A percentile compares a stretch with the other conserved stretches of the same genome.
phyloP scores from a whole-genome alignment of 1,140 invertebrate genomes.

The Zaprionus inermis region DNA sequence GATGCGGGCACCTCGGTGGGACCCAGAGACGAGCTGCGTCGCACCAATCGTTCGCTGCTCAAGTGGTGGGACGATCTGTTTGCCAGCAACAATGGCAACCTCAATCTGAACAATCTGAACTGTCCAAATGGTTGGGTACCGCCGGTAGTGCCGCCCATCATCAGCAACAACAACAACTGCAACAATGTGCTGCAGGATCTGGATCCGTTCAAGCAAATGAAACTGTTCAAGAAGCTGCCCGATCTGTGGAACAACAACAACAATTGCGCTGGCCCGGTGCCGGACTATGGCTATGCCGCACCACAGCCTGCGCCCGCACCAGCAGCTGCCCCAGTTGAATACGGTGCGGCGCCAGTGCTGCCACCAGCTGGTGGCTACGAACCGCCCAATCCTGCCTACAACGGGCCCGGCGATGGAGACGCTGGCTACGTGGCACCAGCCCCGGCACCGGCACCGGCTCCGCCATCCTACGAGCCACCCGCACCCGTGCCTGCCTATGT shows the following conservation, averaged over 20 bases:
- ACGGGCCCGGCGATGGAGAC: slow-evolving; percentile 65
- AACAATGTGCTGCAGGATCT: slow-evolving; percentile 53
- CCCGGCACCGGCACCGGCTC: not conserved
- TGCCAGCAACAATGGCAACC: slow-evolving; percentile 48
- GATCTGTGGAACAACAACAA: slow-evolving; percentile 56
- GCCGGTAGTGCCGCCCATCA: not conserved
- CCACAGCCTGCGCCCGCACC: not conserved
- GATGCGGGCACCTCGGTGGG: slow-evolving; percentile 55
- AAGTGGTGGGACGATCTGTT: slow-evolving; percentile 77
- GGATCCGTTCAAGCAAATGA: slow-evolving; percentile 69
- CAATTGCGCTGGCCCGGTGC: slow-evolving; percentile 20
- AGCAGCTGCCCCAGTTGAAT: slow-evolving; percentile 12
- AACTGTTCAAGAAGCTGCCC: slow-evolving; percentile 66
- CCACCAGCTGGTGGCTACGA: slow-evolving; percentile 26
- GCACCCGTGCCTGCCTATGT: slow-evolving; percentile 21
- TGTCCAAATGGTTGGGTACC: not conserved
- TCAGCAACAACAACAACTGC: slow-evolving; percentile 34
- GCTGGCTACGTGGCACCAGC: slow-evolving; percentile 52
- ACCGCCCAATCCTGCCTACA: slow-evolving; percentile 50
- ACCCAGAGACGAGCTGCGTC: slow-evolving; percentile 60
- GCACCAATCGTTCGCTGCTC: slow-evolving; percentile 69
- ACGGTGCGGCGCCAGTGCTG: slow-evolving; percentile 11
- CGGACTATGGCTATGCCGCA: not conserved
- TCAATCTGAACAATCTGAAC: slow-evolving; percentile 41
- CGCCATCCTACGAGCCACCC: slow-evolving; percentile 17